Evolutionary conservation across 2,113 vertebrate species (phyloP), one percentile per base, ranked within the genome.

Genomic region (Micronycteris hirsuta): DNA sequence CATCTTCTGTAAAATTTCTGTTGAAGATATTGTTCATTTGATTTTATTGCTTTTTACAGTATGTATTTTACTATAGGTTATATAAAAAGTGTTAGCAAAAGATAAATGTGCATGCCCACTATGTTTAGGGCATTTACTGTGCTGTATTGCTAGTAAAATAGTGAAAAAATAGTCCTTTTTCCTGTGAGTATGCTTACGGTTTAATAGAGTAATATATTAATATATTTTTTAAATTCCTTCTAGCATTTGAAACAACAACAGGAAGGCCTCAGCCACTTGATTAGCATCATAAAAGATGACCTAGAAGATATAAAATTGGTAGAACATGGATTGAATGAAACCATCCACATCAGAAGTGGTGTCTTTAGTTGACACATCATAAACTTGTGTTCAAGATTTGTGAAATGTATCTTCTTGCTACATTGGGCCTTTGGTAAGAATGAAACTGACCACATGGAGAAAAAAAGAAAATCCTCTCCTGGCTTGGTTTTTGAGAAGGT

Each of bases 221-320:
- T 28, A 0, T 58, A 17, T 2, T 80, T 85, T 97, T 89, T 96
- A 45, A 4, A 83, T 88, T 94, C 41, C 24, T 95, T 98, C 87
- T 97, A 99, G 99, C 99, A 99, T 97, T 98, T 99, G 96, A 99
- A 99, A 97, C 99, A 99, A 95, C 99, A 99, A 90, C 99, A 99
- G 95, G 99, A 99, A 83, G 99, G 99, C 54, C 97, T 99, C 86
- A 99, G 99, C 98, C 99, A 99, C 97, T 97, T 99, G 93, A 99
- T 99, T 92, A 99, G 99, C 76, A 99, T 99, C 94, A 99, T 99
- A 94, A 99, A 99, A 97, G 99, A 99, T 47, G 99, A 99, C 89
- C 93, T 99, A 98, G 99, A 99, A 88, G 99, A 99, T 96, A 99
- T 99, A 98, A 99, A 99, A 94, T 99, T 99, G 63, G 99, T 99